These are phyloP conservation scores for Henricia sp. DNA, from an alignment of 53 echinoderm and acorn worm species.

Conservation along the genomic window DNA sequence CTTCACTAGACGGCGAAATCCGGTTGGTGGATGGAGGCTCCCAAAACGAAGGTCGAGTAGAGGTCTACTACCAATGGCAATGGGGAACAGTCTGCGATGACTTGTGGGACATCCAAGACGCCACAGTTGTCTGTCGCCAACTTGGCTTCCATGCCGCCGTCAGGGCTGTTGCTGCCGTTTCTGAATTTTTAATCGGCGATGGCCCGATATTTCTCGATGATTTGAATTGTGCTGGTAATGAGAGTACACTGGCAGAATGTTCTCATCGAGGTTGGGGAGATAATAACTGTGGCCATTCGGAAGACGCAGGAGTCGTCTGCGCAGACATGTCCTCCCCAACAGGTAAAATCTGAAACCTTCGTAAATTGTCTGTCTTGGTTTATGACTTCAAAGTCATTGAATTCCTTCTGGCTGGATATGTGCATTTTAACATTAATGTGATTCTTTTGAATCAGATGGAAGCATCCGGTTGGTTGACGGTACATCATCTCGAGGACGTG, in stretches of 20 bases:
- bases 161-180: no score
- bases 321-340: no score
- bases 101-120: slow-evolving; percentile 22
- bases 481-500: neutral
- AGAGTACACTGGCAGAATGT: slow-evolving; percentile 16
- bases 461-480: slow-evolving; percentile 7
- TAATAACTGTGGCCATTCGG: slow-evolving; percentile 43
- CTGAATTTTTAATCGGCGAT: no score
- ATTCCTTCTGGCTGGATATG: no score
- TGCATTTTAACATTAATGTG: no score
- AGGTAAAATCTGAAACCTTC: no score
- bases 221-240: neutral
- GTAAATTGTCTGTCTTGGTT: neutral
- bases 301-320: slow-evolving; percentile 50
- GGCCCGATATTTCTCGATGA: no score
- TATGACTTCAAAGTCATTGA: no score
- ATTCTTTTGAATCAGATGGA: neutral
- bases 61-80: slow-evolving; percentile 33
- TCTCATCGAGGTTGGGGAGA: slow-evolving; percentile 2
- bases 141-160: no score
- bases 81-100: slow-evolving; percentile 47
- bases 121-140: slow-evolving; percentile 19
- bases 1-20: slow-evolving; percentile 17
- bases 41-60: slow-evolving; percentile 20
- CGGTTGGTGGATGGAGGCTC: slow-evolving; percentile 15